Conservation (phyloP, 2,797 vertebrate species). For the Gadopsis bispinosus region DNA sequence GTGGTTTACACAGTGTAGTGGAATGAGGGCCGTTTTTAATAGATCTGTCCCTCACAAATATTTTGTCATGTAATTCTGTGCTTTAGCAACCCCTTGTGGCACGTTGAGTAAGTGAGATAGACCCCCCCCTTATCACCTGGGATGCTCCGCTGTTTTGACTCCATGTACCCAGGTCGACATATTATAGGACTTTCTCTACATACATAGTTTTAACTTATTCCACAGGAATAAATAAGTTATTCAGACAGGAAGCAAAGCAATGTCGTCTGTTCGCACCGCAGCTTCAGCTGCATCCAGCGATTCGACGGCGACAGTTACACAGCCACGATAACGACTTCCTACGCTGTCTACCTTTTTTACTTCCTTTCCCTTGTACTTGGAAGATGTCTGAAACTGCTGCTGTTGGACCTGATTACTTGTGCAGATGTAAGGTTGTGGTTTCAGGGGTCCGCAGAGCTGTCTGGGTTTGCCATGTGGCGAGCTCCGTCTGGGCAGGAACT, state of each 20-base stretch:
- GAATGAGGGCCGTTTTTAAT: slow-evolving; percentile 41
- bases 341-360: slow-evolving; percentile 16
- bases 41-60: background rate
- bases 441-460: slow-evolving; percentile 51
- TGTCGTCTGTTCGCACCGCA: background rate
- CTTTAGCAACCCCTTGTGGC: slow-evolving; percentile 69
- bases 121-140: background rate
- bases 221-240: too few species aligned
- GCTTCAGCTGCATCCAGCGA: slow-evolving; percentile 40
- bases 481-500: slow-evolving; percentile 69
- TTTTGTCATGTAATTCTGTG: slow-evolving; percentile 30
- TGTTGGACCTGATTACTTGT: slow-evolving; percentile 60
- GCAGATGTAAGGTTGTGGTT: slow-evolving; percentile 73
- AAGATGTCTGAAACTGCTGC: slow-evolving; percentile 29
- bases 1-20: slow-evolving; percentile 41
- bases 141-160: background rate
- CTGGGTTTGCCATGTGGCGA: slow-evolving; percentile 63
- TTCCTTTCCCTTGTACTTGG: slow-evolving; percentile 20
- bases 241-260: slow-evolving; percentile 33
- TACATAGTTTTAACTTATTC: background rate
- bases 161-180: background rate
- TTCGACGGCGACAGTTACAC: background rate
- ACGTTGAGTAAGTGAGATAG: background rate
- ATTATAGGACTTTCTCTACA: background rate
- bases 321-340: slow-evolving; percentile 33